Evolutionary conservation across 92 coral and sea anemone species (phyloP).

Genomic region (Montipora capitata): DNA sequence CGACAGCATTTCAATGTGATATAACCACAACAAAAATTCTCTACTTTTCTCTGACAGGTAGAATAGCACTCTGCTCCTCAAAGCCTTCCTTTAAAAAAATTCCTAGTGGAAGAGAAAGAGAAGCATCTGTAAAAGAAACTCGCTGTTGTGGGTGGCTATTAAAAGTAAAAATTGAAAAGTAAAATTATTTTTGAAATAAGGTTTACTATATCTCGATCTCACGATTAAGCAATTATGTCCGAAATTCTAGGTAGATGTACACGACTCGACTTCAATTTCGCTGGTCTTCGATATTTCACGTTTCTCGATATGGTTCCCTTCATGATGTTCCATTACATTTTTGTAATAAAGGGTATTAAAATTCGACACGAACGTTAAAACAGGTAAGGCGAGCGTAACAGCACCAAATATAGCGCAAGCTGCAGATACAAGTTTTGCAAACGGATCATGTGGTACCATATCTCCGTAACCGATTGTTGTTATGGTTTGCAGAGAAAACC

Average conservation of each 20-base stretch:
- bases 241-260: neutral
- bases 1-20: conserved; percentile 2
- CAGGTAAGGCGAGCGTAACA: conserved; percentile 92
- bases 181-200: no score
- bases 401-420: conserved; percentile 96
- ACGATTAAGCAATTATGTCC: neutral
- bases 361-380: conserved; percentile 95
- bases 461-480: conserved; percentile 99
- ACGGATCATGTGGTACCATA: conserved; percentile 84
- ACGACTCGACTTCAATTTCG: neutral
- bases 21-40: conserved; percentile 17
- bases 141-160: neutral
- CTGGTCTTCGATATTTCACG: neutral
- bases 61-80: neutral
- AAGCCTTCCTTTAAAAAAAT: neutral
- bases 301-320: neutral
- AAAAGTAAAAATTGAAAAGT: no score
- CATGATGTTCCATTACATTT: conserved; percentile 81
- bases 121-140: no score
- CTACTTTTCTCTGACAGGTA: neutral
- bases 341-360: conserved; percentile 94
- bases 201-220: no score
- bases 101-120: neutral
- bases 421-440: conserved; percentile 89
- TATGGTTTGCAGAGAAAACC: conserved; percentile 96